Base-by-base conservation (phyloP, 2,888 invertebrate genomes). In the Parthenolecanium corni region DNA sequence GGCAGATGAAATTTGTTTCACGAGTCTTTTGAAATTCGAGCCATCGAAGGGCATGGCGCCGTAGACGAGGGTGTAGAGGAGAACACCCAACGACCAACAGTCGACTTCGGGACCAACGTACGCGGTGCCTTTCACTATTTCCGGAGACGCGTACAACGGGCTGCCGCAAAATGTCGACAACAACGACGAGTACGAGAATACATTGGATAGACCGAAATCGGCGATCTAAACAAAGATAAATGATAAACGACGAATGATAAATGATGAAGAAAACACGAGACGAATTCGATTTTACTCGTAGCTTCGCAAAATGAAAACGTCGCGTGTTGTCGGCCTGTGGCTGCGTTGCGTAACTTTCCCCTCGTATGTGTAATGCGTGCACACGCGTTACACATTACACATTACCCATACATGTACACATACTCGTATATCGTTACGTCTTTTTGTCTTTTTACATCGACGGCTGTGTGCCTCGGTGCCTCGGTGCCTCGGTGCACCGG, bases 31-130 rank as follows among this genome's bases (percentile, higher is more conserved):
- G 76, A 97, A 97, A 77, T 97, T 95, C 67, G 93, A 91, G 66
- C 97, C 97, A 77, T 97, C 97, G 74, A 97, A 97, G 61, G 90
- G 98, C 98, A 98, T 98, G 67, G 96, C 94, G 69, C 97, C 97
- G 74, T 97, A 98, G 68, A 98, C 96, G 71, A 98, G 80, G 52
- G 97, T 97, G 75, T 98, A 98, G 11, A 98, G 79, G 52, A 98
- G 80, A 53, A 98, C 97, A 62, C 97, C 98, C 66, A 98, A 77
- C 23, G 96, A 96, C 74, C 74, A 74, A 66, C 73, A 73, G 68
- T 74, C 73, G 71, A 85, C 95, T 81, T 98, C 97, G 3, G 97
- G 97, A 5, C 98, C 98, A 71, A 88, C 87, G 73, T 96, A 96
- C 0, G 95, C 94, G 9, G 89, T 90, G 66, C 96, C 95, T 77